phyloP scores from a whole-genome alignment of 2,888 invertebrate genomes.

The Carterocephalus palaemon region DNA sequence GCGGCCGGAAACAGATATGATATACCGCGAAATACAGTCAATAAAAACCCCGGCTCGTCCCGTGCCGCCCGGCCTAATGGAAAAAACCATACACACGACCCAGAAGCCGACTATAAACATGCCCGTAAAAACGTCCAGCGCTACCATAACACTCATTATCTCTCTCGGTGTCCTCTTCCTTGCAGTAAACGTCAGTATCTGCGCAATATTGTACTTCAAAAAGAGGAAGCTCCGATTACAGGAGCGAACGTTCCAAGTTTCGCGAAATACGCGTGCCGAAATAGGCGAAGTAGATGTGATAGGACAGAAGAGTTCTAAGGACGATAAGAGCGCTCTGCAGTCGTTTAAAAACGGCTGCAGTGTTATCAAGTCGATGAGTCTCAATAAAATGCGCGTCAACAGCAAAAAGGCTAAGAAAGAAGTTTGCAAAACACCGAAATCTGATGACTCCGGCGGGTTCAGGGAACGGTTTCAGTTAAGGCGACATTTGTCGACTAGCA shows the following conservation, averaged over 20 bases:
- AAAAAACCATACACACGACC: conserved; percentile 52
- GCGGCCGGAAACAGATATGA: conserved; percentile 48
- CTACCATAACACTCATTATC: conserved; percentile 81
- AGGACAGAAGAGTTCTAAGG: conserved; percentile 67
- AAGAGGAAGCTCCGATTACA: conserved; percentile 77
- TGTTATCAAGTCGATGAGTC: conserved; percentile 77
- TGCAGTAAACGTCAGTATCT: conserved; percentile 84
- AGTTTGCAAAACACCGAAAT: conserved; percentile 76
- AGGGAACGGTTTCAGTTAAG: conserved; percentile 81
- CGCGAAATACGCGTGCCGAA: conserved; percentile 72
- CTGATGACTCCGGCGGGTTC: conserved; percentile 77
- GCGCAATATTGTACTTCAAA: conserved; percentile 83
- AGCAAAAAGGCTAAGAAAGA: conserved; percentile 76
- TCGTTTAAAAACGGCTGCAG: conserved; percentile 77
- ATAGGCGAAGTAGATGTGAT: conserved; percentile 71
- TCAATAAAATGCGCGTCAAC: conserved; percentile 73
- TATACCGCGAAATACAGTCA: conserved; percentile 63
- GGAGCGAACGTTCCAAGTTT: conserved; percentile 65
- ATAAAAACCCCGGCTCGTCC: conserved; percentile 60
- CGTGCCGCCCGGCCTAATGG: conserved; percentile 52
- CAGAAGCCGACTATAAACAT: conserved; percentile 43
- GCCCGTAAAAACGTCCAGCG: conserved; percentile 77
- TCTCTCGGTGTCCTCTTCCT: conserved; percentile 85
- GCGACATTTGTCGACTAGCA: conserved; percentile 86
- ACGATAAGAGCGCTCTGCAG: conserved; percentile 65